These are phyloP conservation scores for Chaetogeoica ovagalla DNA, from an alignment of 2,888 invertebrate species.

Conservation along the genomic window DNA sequence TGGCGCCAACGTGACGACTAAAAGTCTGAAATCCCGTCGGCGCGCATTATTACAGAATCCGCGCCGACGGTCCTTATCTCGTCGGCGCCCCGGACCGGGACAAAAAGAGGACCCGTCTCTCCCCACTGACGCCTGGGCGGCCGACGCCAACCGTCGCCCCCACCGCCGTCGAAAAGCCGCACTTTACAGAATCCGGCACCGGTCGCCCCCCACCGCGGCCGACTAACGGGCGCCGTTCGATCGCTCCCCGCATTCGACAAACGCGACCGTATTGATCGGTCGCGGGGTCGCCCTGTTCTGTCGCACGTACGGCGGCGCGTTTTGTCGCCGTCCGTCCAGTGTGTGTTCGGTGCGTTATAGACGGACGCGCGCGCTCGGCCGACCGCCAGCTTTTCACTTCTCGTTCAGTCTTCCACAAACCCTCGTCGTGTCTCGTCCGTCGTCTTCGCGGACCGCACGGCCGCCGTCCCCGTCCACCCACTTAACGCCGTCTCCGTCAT, in stretches of 20 bases:
- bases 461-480: not conserved
- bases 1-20: conserved; percentile 51
- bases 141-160: conserved; percentile 29
- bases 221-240: not conserved
- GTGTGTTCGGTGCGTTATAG: conserved; percentile 2
- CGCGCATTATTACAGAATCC: conserved; percentile 42
- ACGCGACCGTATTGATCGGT: conserved; percentile 40
- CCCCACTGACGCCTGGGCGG: conserved; percentile 31
- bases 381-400: conserved; percentile 42
- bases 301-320: not conserved
- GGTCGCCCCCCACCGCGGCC: too few relatives aligned
- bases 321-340: not conserved
- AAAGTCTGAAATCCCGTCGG: conserved; percentile 51
- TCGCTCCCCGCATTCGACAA: not conserved
- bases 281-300: not conserved
- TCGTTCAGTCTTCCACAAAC: conserved; percentile 49
- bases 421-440: not conserved
- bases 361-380: not conserved
- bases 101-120: not conserved
- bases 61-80: conserved; percentile 44
- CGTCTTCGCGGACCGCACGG: not conserved
- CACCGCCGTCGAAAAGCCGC: not conserved
- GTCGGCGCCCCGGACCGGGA: conserved; percentile 45
- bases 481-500: not conserved
- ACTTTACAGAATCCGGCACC: too few relatives aligned